Base-by-base conservation (phyloP, 2,797 vertebrate species). In the Dendrocincla fuliginosa region DNA sequence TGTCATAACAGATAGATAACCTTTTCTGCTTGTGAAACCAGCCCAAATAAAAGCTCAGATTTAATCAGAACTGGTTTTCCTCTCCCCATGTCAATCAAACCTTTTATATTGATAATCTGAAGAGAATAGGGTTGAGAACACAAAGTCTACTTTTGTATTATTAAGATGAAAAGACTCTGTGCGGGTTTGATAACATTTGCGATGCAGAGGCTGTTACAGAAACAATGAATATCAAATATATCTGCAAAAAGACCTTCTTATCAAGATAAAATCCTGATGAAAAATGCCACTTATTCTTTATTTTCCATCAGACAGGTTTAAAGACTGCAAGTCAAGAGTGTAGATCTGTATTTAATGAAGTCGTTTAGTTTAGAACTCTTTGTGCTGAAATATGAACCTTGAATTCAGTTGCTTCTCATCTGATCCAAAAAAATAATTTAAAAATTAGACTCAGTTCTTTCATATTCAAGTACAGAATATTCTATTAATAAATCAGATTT, bases 151-250 rank as follows among this genome's bases (percentile, higher is more conserved):
- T 91, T 94, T 93, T 90, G 59, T 93, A 25, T 96, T 89, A 94
- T 90, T 90, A 82, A 95, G 95, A 96, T 96, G 82, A 96, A 96
- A 95, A 95, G 93, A 89, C 96, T 96, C 91, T 96, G 94, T 61
- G 64, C 47, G 42, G 60, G 46, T 95, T 90, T 96, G 97, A 97
- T 97, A 96, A 96, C 89, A 73, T 89, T 94, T 71, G 33, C 89
- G 84, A 93, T 96, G 73, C 84, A 83, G 88, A 77, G 71, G 39
- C 55, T 94, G 89, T 95, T 95, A 88, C 18, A 70, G 82, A 60
- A 94, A 87, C 24, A 92, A 96, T 69, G 80, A 93, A 91, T 93
- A 96, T 94, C 90, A 92, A 94, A 94, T 83, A 22, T 68, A 91
- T 95, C 91, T 93, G 59, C 35, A 76, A 68, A 92, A 93, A 59